Evolutionary conservation across 1,140 invertebrate genomes (phyloP), one percentile per base, ranked within the genome.

Genomic region (Drosophila kohkoa): DNA sequence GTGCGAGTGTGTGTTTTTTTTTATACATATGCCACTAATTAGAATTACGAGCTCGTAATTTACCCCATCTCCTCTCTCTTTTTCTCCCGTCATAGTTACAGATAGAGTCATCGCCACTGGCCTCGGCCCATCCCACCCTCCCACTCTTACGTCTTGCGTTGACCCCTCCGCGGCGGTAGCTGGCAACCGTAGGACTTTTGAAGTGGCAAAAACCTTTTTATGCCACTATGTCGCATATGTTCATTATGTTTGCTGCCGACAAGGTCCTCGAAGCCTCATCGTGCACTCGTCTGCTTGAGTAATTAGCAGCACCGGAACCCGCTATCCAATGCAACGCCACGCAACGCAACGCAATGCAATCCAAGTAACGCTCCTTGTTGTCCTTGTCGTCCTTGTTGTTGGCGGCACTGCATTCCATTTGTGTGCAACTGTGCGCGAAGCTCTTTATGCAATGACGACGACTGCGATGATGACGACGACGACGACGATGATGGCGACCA

Each of bases 221-320:
- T 87, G 82, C 71, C 82, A 86, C 75, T 88, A 76, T 86, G 82
- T 77, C 82, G 82, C 82, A 86, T 81, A 77, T 85, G 81, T 83
- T 85, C 81, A 85, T 83, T 86, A 86, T 83, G 78, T 85, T 82
- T 85, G 82, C 79, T 48, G 83, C 76, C 82, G 83, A 82, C 82
- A 77, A 88, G 82, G 71, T 82, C 82, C 83, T 86, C 60, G 71
- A 82, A 67, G 58, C 63, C 77, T 73, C 79, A 77, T 79, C 82
- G 66, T 68, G 48, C 35, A 38, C 30, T 78, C 67, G 82, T 82
- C 79, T 86, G 79, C 82, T 86, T 86, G 82, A 86, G 82, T 86
- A 86, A 86, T 86, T 86, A 86, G 83, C 82, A 86, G 81, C 28
- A 80, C 79, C 67, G 75, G 76, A 83, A 83, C 49, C 57, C 52